Evolutionary conservation across 92 coral and sea anemone genomes (phyloP), one percentile per base, ranked within the genome.

Genomic region (Porites lobata): DNA sequence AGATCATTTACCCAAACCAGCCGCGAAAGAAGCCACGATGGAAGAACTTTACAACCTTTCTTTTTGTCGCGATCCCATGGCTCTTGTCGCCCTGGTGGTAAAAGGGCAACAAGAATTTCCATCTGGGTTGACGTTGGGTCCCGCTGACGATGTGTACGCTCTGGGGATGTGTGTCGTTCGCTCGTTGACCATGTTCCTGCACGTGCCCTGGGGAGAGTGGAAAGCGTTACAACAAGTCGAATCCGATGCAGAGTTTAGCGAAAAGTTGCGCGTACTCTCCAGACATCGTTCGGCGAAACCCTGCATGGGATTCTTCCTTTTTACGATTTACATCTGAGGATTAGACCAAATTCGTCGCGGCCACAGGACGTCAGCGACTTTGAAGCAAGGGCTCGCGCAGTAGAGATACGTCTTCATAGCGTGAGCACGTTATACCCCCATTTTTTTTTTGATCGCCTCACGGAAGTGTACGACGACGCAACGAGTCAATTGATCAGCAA

Each of bases 131-230:
- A 57, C 50, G 21, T 22, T 76, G 10, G 80, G 80, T 10, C 65
- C 17, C 21, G 67, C 24, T 8, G 80, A 76, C 51, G 68, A 76
- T 12, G 67, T 76, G 19, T 76, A 76, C 26, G 67, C 51, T 56
- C 80, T 76, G 8, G 80, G 80, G 1, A 76, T 76, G 19, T 76
- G 80, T 47, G 50, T 76, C 52, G 51, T 26, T 10, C 67, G 19
- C 4, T 14, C 17, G 19, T 18, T 76, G 67, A 76, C 80, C 7
- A 54, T 22, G 24, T 76, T 76, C 22, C 1, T 15, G 10, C 0
- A 22, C 32, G 50, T 12, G 8, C 67, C 52, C 9, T 20, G 50
- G 22, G 20, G 43, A 2, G 22, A 57, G 24, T 76, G 67, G 66
- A 57, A 76, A 66, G 3, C 63, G 67, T 20, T 14, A 66, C 3